Percentiles rank a stretch among this genome's conserved stretches.
Evolutionary conservation across 2,888 invertebrate species (phyloP).

Genomic region (Sialis fuliginosa): DNA sequence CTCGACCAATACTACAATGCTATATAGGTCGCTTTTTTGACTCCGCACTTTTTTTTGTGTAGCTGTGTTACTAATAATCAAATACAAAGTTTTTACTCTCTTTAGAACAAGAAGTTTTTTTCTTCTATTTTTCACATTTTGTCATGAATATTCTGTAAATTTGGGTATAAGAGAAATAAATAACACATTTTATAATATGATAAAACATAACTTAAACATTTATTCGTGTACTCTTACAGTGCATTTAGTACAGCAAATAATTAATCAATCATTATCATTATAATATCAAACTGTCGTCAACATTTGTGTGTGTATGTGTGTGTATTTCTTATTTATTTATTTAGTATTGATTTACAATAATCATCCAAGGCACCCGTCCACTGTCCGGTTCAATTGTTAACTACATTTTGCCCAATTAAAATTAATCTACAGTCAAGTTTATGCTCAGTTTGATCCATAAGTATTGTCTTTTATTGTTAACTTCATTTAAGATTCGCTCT

Average conservation of each 20-base stretch:
- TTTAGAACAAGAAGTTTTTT: no score
- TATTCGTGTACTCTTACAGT: constrained; percentile 4
- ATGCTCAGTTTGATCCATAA: no score
- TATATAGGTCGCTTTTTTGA: no score
- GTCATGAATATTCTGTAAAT: not conserved
- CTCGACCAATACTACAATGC: no score
- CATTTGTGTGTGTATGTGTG: constrained; percentile 1
- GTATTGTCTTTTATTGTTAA: no score
- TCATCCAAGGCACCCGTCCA: constrained; percentile 28
- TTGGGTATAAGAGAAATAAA: not conserved
- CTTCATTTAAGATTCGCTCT: no score
- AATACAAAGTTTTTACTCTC: no score
- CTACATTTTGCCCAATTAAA: constrained; percentile 4
- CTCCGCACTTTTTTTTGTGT: no score
- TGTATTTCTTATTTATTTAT: constrained; percentile 17
- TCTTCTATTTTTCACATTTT: no score
- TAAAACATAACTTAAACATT: constrained; percentile 5
- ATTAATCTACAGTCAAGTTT: constrained; percentile 1
- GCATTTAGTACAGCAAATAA: constrained; percentile 2
- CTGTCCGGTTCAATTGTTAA: constrained; percentile 3
- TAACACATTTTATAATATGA: not conserved
- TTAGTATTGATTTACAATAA: constrained; percentile 21
- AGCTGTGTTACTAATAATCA: no score
- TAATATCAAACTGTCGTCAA: constrained; percentile 3
- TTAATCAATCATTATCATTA: not conserved